Evolutionary conservation across 2,888 invertebrate species (phyloP), one percentile per base, ranked within the genome.

Genomic region (Lithophane socia): DNA sequence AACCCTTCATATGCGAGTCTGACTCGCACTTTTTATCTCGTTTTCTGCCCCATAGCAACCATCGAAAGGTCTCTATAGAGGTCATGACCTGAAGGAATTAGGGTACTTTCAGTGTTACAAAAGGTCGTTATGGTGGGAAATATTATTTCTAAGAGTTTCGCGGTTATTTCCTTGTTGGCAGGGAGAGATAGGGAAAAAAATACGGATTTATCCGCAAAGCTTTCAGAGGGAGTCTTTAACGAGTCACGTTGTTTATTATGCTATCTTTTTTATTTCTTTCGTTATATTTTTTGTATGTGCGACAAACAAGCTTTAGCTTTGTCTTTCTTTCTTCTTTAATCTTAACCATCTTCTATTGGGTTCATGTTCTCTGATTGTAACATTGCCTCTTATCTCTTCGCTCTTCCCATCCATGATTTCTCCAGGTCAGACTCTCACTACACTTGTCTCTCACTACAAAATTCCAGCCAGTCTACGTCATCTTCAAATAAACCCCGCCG

Each of bases 11-110:
- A 9, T 52, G 52, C 0, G 21, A 52, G 21, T 29, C 21, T 1
- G 2, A 67, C 29, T 29, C 66, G 9, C 54, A 9, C 4, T 66
- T 79, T 78, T 80, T 73, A 18, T 69, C 24, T 78, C 60, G 16
- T 69, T 71, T 83, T 73, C 16, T 60, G 64, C 63, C 18, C 44
- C n/a, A 3, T 72, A n/a, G 65, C 65, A 42, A 61, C 65, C 61
- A 76, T 64, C 18, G 21, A 72, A 61, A 69, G n/a, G 61, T 5
- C 60, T 44, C 18, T 52, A 56, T n/a, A 85, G 64, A 75, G 87
- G 84, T 86, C 86, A 77, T 47, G 75, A 77, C 74, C 84, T 70
- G 18, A 76, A 69, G 71, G 54, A 56, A 79, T 86, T 79, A 74
- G 65, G 60, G 63, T 72, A 63, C 70, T 80, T 69, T 76, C 61